A percentile compares a stretch with the other conserved stretches of the same genome.
phyloP scores from a whole-genome alignment of 2,797 vertebrate species.

The Fringilla coelebs region DNA sequence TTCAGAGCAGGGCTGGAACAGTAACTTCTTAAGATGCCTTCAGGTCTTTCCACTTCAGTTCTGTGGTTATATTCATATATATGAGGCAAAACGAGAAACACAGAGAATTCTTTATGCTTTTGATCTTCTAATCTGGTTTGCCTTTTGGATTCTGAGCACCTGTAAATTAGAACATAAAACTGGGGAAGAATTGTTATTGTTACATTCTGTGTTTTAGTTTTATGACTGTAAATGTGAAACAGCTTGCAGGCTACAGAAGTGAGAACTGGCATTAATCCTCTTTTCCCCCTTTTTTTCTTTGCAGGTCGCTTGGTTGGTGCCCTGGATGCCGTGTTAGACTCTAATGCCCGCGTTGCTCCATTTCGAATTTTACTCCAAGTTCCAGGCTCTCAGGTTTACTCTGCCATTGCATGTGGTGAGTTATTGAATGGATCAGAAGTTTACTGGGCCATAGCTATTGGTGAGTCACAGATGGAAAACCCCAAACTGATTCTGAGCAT shows the following conservation, averaged over 20 bases:
- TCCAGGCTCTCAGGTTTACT: constrained; percentile 91
- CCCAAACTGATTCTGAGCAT: constrained; percentile 60
- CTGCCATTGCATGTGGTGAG: constrained; percentile 95
- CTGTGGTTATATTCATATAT: background rate
- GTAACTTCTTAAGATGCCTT: background rate
- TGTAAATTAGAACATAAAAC: background rate
- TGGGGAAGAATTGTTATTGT: fast-evolving
- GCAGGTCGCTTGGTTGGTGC: constrained; percentile 93
- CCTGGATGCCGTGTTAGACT: constrained; percentile 92
- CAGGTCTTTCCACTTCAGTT: background rate
- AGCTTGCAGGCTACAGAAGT: background rate
- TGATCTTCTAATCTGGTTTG: constrained; percentile 8
- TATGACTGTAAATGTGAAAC: background rate
- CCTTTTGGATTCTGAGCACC: background rate
- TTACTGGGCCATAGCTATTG: constrained; percentile 92
- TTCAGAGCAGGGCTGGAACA: background rate
- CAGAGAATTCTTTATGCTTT: background rate
- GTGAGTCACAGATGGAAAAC: constrained; percentile 76
- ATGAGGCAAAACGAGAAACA: background rate
- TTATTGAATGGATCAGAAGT: constrained; percentile 83
- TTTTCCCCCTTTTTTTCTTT: background rate
- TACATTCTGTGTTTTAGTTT: background rate
- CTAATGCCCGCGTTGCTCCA: constrained; percentile 88
- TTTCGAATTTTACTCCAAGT: constrained; percentile 95
- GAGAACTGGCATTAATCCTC: background rate